A percentile compares a stretch with the other conserved stretches of the same genome.
phyloP scores from a whole-genome alignment of 1,140 invertebrate species.

The Periplaneta americana region DNA sequence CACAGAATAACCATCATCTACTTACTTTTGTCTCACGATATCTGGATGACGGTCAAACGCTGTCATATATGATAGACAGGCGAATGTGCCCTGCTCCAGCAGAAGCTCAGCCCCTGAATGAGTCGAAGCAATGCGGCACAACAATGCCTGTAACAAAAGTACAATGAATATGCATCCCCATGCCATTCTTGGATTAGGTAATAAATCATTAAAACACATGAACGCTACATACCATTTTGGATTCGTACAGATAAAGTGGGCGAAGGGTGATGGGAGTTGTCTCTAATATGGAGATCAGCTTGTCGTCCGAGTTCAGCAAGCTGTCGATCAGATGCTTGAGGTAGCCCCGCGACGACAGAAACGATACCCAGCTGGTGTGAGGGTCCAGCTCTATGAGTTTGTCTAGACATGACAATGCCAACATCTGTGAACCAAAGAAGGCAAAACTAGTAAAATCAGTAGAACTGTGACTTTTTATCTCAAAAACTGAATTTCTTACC shows the following conservation, averaged over 20 bases:
- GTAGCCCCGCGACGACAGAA: constrained; percentile 73
- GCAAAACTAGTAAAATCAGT: too few relatives aligned
- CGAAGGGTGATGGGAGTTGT: constrained; percentile 62
- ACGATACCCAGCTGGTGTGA: constrained; percentile 65
- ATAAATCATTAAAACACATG: not conserved
- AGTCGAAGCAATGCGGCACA: constrained; percentile 66
- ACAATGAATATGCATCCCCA: not conserved
- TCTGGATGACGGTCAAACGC: constrained; percentile 74
- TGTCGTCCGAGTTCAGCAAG: constrained; percentile 65
- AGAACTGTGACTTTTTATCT: too few relatives aligned
- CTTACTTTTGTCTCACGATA: constrained; percentile 12
- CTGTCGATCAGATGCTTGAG: constrained; percentile 78
- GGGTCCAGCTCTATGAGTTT: constrained; percentile 70
- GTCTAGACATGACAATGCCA: constrained; percentile 76
- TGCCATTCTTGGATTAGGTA: not conserved
- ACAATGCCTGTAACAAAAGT: constrained; percentile 46
- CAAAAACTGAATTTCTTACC: too few relatives aligned
- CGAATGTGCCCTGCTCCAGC: constrained; percentile 66
- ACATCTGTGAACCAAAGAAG: constrained; percentile 49
- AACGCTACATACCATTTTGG: constrained; percentile 67
- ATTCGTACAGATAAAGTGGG: constrained; percentile 80
- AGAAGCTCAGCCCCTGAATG: constrained; percentile 68
- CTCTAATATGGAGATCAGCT: constrained; percentile 62
- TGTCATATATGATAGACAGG: constrained; percentile 67
- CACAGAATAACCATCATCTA: too few relatives aligned